Evolutionary conservation across 2,888 invertebrate genomes (phyloP), one percentile per base, ranked within the genome.

Genomic region (Drosophila flavopinicola): DNA sequence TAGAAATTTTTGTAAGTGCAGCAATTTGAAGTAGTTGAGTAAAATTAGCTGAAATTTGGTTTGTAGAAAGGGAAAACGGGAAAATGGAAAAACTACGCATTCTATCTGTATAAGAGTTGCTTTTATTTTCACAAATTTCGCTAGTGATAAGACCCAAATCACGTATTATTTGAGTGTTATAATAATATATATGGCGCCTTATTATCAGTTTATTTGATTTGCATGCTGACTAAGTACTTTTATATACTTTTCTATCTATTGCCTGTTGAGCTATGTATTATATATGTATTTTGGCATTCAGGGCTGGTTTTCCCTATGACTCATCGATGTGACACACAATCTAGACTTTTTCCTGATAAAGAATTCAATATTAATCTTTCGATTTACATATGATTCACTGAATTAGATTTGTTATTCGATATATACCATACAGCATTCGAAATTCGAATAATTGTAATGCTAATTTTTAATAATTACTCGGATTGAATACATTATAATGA

Each of bases 241-340:
- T 13, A 3, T 17, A 11, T n/a, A 5, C 6, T 30, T 6, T 25
- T 11, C 27, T 30, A 41, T 39, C 2, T 6, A 35, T 45, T n/a
- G 41, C 6, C 11, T 17, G 5, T 38, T 33, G 30, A 47, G 20
- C 35, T 25, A 48, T 25, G n/a, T n/a, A n/a, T n/a, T n/a, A n/a
- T n/a, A n/a, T n/a, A n/a, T n/a, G n/a, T n/a, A 53, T 66, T 65
- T 71, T 45, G 29, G 48, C 33, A 47, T 67, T 53, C 27, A 24
- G 58, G 29, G n/a, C 66, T 49, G 54, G 67, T 67, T 67, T 66
- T 56, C 48, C 45, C 48, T 13, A 42, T 74, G 73, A 74, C 30
- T 74, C 77, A 74, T 17, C 1, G 6, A 6, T 33, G 49, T 63
- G 77, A 52, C 56, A 74, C 58, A 67, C 24, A 63, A 63, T 57